Evolutionary conservation across 2,113 vertebrate species (phyloP).

Genomic region (Spea multiplicata): DNA sequence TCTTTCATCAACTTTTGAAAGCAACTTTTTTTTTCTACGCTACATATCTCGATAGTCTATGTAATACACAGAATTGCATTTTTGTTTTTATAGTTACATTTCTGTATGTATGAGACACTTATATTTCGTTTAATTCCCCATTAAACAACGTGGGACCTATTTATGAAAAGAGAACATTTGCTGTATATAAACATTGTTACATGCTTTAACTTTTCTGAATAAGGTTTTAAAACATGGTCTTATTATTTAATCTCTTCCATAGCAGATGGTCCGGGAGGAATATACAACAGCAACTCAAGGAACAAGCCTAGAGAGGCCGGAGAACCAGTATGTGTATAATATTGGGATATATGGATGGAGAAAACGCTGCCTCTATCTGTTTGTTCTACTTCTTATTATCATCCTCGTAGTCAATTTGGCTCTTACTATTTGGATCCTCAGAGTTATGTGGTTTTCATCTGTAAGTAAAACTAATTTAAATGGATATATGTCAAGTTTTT

Average conservation of each 20-base stretch:
- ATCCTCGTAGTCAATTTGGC: slow-evolving; percentile 90
- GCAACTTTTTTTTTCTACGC: no score
- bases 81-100: no score
- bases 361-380: slow-evolving; percentile 95
- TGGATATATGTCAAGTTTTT: not conserved
- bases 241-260: slow-evolving; percentile 36
- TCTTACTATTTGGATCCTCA: slow-evolving; percentile 93
- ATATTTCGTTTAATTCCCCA: no score
- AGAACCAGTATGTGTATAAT: slow-evolving; percentile 77
- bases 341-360: slow-evolving; percentile 98
- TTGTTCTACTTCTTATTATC: slow-evolving; percentile 87
- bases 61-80: no score
- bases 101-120: no score
- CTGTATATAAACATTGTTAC: no score
- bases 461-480: slow-evolving; percentile 64
- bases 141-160: no score
- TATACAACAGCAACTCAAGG: slow-evolving; percentile 80
- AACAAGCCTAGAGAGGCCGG: slow-evolving; percentile 66
- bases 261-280: slow-evolving; percentile 91
- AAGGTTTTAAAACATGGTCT: no score
- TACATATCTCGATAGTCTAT: no score
- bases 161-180: no score
- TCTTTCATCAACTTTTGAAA: no score
- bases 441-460: slow-evolving; percentile 97
- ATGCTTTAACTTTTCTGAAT: no score